Evolutionary conservation across 30 jellyfish, hydroid and myxozoan genomes (phyloP).

Genomic region (Chrysaora quinquecirrha): DNA sequence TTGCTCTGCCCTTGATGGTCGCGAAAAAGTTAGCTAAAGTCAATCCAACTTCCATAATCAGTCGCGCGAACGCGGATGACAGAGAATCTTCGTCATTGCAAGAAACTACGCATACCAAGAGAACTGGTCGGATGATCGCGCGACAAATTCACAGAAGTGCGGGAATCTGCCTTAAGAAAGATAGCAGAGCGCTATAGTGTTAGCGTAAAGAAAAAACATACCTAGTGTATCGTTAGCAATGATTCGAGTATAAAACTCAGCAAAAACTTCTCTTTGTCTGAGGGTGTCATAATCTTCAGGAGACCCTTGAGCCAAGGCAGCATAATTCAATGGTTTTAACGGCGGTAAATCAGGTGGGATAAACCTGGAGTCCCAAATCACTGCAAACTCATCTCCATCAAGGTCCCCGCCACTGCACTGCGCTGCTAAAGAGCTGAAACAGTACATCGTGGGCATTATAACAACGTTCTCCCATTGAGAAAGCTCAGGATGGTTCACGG

Average conservation of each 20-base stretch:
- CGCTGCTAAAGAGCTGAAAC: slow-evolving; percentile 62
- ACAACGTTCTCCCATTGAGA: slow-evolving; percentile 62
- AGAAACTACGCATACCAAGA: too few relatives aligned
- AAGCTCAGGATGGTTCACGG: slow-evolving; percentile 41
- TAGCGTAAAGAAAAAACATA: neutral
- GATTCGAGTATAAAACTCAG: slow-evolving; percentile 44
- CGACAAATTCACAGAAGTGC: too few relatives aligned
- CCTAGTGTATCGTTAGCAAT: slow-evolving; percentile 73
- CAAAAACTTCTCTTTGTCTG: slow-evolving; percentile 37
- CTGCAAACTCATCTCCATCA: slow-evolving; percentile 88
- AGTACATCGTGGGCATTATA: slow-evolving; percentile 53
- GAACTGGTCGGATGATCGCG: too few relatives aligned
- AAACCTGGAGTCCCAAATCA: slow-evolving; percentile 83
- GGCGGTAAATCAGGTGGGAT: slow-evolving; percentile 28
- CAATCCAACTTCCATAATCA: too few relatives aligned
- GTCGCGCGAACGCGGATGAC: too few relatives aligned
- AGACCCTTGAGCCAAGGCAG: slow-evolving; percentile 45
- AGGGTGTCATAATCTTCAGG: slow-evolving; percentile 30
- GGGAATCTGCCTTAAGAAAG: too few relatives aligned
- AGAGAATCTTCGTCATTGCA: too few relatives aligned
- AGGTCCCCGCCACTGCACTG: slow-evolving; percentile 92
- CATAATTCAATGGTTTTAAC: slow-evolving; percentile 45
- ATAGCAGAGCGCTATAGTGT: too few relatives aligned
- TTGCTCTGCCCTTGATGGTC: too few relatives aligned
- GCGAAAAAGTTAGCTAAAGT: too few relatives aligned